Evolutionary conservation across 2,888 invertebrate species (phyloP).

Genomic region (Lamproptera curius): DNA sequence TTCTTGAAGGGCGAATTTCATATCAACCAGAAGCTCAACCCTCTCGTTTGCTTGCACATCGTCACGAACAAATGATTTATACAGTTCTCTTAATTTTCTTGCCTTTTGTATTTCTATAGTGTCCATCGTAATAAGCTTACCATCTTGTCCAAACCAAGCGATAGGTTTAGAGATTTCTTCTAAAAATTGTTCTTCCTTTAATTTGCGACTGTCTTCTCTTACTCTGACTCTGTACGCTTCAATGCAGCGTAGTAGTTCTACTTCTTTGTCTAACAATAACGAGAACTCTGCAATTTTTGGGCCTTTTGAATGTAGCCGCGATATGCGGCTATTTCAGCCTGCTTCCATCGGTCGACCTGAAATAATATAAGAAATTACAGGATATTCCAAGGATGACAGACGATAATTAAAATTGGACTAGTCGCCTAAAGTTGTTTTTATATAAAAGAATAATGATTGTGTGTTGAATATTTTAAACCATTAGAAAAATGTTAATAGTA

Average conservation of each 20-base stretch:
- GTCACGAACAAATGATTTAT: constrained; percentile 80
- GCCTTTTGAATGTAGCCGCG: constrained; percentile 80
- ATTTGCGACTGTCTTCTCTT: constrained; percentile 77
- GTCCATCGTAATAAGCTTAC: constrained; percentile 86
- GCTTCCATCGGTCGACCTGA: constrained; percentile 82
- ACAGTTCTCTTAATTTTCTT: constrained; percentile 84
- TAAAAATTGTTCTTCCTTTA: constrained; percentile 80
- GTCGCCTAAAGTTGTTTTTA: too few relatives aligned
- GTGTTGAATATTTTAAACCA: too few relatives aligned
- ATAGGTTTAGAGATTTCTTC: constrained; percentile 84
- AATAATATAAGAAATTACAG: too few relatives aligned
- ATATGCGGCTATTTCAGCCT: constrained; percentile 80
- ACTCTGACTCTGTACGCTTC: constrained; percentile 82
- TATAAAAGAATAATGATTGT: too few relatives aligned
- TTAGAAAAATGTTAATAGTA: too few relatives aligned
- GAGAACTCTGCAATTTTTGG: constrained; percentile 84
- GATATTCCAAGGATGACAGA: too few relatives aligned
- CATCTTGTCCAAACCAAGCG: constrained; percentile 86
- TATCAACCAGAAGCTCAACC: constrained; percentile 82
- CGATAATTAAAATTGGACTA: too few relatives aligned
- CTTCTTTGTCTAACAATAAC: constrained; percentile 84
- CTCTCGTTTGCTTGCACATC: constrained; percentile 81
- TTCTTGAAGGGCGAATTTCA: constrained; percentile 82
- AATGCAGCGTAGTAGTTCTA: constrained; percentile 82
- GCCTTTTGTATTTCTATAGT: constrained; percentile 89